These are phyloP conservation scores for Malthinus flaveolus DNA, from an alignment of 2,888 invertebrate species.

Conservation along the genomic window DNA sequence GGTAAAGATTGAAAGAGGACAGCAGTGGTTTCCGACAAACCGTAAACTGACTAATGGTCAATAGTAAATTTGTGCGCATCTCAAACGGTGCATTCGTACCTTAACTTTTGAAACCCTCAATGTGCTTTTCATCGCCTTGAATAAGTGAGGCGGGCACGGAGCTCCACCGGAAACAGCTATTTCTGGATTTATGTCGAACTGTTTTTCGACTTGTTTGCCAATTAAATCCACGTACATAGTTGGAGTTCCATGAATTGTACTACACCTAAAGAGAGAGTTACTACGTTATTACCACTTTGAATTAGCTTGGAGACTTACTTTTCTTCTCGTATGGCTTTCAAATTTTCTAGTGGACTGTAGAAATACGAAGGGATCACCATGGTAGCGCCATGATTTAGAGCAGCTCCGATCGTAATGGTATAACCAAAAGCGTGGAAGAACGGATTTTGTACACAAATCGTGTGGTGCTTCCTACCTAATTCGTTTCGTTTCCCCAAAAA, in stretches of 20 bases:
- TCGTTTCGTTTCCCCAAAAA: constrained; percentile 61
- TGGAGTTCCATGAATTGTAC: constrained; percentile 75
- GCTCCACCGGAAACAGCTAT: constrained; percentile 74
- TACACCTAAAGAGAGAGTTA: constrained; percentile 60
- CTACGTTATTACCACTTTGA: too few relatives aligned
- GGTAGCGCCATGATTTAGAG: constrained; percentile 64
- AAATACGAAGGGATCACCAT: constrained; percentile 62
- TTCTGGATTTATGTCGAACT: constrained; percentile 56
- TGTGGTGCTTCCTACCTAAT: constrained; percentile 56
- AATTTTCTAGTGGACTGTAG: constrained; percentile 65
- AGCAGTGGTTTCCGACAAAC: constrained; percentile 63
- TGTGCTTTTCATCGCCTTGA: constrained; percentile 56
- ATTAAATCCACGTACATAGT: constrained; percentile 85
- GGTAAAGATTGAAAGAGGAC: constrained; percentile 59
- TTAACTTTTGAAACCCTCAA: constrained; percentile 57
- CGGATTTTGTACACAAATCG: constrained; percentile 70
- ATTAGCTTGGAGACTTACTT: constrained; percentile 3
- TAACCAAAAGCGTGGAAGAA: constrained; percentile 84
- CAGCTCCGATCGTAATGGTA: constrained; percentile 62
- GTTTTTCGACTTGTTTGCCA: constrained; percentile 55
- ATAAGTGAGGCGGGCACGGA: constrained; percentile 66
- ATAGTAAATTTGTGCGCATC: constrained; percentile 1
- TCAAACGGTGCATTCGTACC: constrained; percentile 47
- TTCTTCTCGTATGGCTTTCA: constrained; percentile 52
- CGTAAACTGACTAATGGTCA: constrained; percentile 60